Conservation (phyloP, 2,113 vertebrate species). For the Marmota flaviventris region DNA sequence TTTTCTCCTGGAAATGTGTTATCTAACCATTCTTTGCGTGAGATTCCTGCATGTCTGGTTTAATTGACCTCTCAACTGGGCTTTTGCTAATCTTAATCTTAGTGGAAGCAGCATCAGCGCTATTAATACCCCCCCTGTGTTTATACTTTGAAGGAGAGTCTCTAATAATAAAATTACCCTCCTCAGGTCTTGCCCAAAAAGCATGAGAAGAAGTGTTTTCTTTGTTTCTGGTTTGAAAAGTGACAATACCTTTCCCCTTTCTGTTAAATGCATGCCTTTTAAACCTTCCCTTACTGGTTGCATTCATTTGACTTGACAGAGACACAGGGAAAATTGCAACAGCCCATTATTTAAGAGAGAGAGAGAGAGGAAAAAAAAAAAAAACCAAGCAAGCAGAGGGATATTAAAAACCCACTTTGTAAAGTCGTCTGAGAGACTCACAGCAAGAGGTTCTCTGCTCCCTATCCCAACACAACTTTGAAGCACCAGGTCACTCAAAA, state of each 20-base stretch:
- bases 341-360: not conserved
- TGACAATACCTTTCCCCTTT: not conserved
- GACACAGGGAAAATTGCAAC: not conserved
- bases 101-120: conserved; percentile 31
- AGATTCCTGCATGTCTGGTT: not conserved
- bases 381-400: not conserved
- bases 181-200: not conserved
- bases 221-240: not conserved
- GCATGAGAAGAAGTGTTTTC: not conserved
- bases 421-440: not conserved
- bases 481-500: not conserved
- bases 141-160: not conserved
- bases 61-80: conserved; percentile 23
- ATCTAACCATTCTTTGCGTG: not conserved
- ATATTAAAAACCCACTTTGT: not conserved
- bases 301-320: not conserved
- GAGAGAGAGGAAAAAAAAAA: not conserved
- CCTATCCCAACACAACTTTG: not conserved
- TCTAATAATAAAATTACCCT: not conserved
- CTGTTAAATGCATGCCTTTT: not conserved
- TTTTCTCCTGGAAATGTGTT: not conserved
- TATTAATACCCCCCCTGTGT: conserved; percentile 66
- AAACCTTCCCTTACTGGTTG: not conserved
- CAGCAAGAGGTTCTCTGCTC: not conserved
- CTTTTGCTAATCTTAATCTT: conserved; percentile 80